These are phyloP conservation scores for Pocillopora meandrina DNA, from an alignment of 92 coral and sea anemone genomes.

Conservation along the genomic window DNA sequence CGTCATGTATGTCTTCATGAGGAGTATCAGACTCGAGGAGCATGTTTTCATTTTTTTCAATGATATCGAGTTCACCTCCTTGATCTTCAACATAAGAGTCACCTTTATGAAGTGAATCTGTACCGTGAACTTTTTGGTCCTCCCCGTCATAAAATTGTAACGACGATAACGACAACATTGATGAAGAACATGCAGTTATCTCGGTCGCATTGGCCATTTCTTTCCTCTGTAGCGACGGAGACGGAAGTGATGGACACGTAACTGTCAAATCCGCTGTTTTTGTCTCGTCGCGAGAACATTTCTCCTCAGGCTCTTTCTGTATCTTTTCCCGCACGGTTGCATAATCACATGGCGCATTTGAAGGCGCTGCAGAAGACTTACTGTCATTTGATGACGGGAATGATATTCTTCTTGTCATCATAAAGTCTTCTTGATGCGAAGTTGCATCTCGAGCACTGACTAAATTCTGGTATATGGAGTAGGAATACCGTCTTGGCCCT, in stretches of 20 bases:
- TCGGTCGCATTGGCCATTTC: background rate
- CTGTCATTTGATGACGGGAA: background rate
- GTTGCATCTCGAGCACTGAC: background rate
- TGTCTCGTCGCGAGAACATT: background rate
- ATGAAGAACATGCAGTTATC: background rate
- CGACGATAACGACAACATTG: background rate
- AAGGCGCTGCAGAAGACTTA: background rate
- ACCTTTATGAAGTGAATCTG: background rate
- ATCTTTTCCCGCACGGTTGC: background rate
- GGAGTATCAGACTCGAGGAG: background rate
- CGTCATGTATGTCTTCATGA: slow-evolving; percentile 3
- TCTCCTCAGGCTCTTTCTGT: background rate
- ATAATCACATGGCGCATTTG: background rate
- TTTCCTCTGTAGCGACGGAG: slow-evolving; percentile 7
- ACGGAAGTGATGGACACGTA: slow-evolving; percentile 8
- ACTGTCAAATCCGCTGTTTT: background rate
- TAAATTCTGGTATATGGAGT: slow-evolving; percentile 14
- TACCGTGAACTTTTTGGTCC: background rate
- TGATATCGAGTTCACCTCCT: background rate
- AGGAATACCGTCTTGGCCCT: background rate
- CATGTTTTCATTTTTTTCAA: background rate
- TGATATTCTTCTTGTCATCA: background rate
- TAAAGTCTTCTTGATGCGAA: background rate
- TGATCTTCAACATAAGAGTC: background rate
- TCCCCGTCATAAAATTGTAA: background rate